Percentiles rank a stretch among this genome's conserved stretches.
Conservation (phyloP, 2,888 invertebrate genomes). For the Callimorpha dominula region DNA sequence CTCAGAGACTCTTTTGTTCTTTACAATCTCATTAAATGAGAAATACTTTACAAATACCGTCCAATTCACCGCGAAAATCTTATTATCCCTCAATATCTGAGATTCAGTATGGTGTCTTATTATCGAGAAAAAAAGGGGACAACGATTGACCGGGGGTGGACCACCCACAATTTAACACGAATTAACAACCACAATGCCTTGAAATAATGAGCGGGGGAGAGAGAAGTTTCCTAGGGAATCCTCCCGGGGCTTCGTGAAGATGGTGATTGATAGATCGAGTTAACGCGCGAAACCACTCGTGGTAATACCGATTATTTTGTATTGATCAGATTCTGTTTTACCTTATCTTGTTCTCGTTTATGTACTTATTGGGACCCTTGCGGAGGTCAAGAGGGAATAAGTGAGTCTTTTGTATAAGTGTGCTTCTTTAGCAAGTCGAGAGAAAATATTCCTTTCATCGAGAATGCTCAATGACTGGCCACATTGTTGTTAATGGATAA, state of each 20-base stretch:
- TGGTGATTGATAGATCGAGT: conserved; percentile 51
- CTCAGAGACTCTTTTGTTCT: conserved; percentile 72
- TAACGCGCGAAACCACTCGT: conserved; percentile 43
- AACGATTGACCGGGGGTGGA: conserved; percentile 48
- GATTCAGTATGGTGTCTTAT: conserved; percentile 58
- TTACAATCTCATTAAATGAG: conserved; percentile 74
- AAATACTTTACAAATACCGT: conserved; percentile 71
- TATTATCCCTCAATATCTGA: conserved; percentile 67
- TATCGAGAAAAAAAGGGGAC: conserved; percentile 59
- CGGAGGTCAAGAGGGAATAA: conserved; percentile 39
- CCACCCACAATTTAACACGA: conserved; percentile 47
- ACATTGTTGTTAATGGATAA: conserved; percentile 25
- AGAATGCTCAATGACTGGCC: conserved; percentile 32
- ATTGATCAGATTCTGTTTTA: conserved; percentile 42
- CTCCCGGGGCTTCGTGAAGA: conserved; percentile 27
- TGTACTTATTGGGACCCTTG: conserved; percentile 31
- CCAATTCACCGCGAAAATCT: conserved; percentile 67
- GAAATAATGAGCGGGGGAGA: conserved; percentile 44
- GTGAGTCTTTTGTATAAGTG: conserved; percentile 34
- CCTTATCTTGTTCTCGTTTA: conserved; percentile 35
- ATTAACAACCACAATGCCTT: conserved; percentile 51
- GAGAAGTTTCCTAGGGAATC: conserved; percentile 34
- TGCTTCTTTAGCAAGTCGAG: conserved; percentile 31
- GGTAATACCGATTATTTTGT: conserved; percentile 43
- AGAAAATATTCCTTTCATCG: conserved; percentile 31